Percentiles rank a stretch among this genome's conserved stretches.
Conservation (phyloP, 2,113 vertebrate genomes). For the Equus quagga region DNA sequence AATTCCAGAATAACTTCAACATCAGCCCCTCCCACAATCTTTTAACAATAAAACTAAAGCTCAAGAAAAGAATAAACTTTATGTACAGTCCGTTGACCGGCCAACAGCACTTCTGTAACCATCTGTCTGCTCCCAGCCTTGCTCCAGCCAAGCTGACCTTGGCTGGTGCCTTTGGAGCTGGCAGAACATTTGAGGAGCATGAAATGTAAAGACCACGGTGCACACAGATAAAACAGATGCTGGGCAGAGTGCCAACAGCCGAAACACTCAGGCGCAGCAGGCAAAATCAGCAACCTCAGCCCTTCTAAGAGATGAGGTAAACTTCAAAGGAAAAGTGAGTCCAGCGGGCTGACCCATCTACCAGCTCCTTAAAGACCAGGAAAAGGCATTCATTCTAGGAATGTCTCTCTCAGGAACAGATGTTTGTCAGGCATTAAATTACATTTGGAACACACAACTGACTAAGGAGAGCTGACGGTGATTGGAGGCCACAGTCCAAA, state of each 20-base stretch:
- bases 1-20: slow-evolving; percentile 33
- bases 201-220: neutral
- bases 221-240: neutral
- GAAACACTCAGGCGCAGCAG: neutral
- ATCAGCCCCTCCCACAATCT: neutral
- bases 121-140: neutral
- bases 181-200: neutral
- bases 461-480: neutral
- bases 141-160: neutral
- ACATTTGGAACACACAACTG: neutral
- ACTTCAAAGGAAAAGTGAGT: neutral
- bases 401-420: neutral
- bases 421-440: neutral
- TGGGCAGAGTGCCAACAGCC: neutral
- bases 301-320: neutral
- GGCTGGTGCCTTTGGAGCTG: neutral
- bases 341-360: neutral
- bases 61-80: slow-evolving; percentile 1
- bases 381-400: neutral
- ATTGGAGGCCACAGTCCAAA: neutral
- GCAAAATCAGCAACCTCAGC: neutral
- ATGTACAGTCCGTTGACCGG: neutral
- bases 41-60: slow-evolving; percentile 46
- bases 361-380: neutral
- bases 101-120: neutral